Evolutionary conservation across 2,888 invertebrate genomes (phyloP), one percentile per base, ranked within the genome.

Genomic region (Mermis nigrescens): DNA sequence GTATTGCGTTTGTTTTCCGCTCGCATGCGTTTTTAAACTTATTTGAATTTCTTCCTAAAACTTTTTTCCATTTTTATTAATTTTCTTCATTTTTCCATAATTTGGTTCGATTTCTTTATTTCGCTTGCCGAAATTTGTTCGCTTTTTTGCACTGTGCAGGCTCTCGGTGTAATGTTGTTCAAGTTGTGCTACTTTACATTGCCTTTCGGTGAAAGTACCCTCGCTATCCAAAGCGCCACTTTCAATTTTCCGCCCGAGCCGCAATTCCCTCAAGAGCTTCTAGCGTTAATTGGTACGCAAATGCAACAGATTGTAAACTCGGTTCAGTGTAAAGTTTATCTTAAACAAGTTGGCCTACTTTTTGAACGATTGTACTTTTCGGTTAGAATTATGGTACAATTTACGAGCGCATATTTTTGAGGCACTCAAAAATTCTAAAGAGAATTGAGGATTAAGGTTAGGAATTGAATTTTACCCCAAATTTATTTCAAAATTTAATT

Each of bases 161-260:
- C 89, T 28, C 75, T 90, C 60, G 89, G 89, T 57, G 88, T 88
- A 76, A 77, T 89, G 68, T 77, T 89, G 55, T 89, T 86, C 74
- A 86, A 87, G 73, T 78, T 91, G 66, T 88, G 87, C 76, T 91
- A 84, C 76, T 89, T 89, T 74, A 80, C 82, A 45, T 78, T 88
- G 69, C 90, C 89, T 57, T 90, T 90, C 75, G 89, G 86, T 31
- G 90, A 91, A 74, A 87, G 86, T 70, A 83, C 85, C n/a, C 76
- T 90, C 66, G 89, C 90, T 57, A 90, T 91, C 70, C 87, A 88
- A 74, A 86, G 84, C 73, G 88, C 85, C 57, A 83, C 83, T 70
- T 86, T 87, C 73, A 81, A 81, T 64, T 84, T 89, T 75, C 89
- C 89, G 58, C 83, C 86, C 72, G 81, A 79, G 74, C 58, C 28